Conservation (phyloP, 2,113 vertebrate genomes). For the Gobiocypris rarus region DNA sequence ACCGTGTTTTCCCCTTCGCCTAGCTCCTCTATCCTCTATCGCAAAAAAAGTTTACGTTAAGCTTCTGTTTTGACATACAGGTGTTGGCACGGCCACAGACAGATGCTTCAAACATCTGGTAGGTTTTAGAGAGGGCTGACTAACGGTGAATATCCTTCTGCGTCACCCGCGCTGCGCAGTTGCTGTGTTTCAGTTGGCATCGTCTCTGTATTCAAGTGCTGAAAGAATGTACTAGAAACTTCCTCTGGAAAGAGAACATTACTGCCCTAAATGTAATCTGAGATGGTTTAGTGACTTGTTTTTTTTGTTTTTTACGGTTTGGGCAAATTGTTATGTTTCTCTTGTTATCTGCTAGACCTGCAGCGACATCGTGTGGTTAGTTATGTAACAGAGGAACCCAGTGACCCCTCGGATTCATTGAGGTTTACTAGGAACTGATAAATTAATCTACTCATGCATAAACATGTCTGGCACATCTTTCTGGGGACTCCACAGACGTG, state of each 20-base stretch:
- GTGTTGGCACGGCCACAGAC: constrained; percentile 51
- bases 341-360: constrained; percentile 25
- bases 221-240: constrained; percentile 67
- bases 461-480: no score
- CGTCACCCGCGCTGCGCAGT: constrained; percentile 57
- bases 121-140: constrained; percentile 49
- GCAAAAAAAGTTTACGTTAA: constrained; percentile 23
- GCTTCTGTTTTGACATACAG: constrained; percentile 35
- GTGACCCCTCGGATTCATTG: constrained; percentile 24
- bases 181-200: constrained; percentile 33
- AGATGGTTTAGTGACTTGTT: constrained; percentile 51
- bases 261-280: constrained; percentile 62
- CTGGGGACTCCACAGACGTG: no score
- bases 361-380: constrained; percentile 65
- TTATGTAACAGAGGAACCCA: constrained; percentile 24
- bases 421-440: constrained; percentile 13
- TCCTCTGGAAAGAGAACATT: constrained; percentile 61
- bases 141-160: constrained; percentile 59
- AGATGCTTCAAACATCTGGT: constrained; percentile 69
- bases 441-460: not conserved
- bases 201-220: constrained; percentile 59
- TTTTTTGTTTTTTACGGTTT: constrained; percentile 30
- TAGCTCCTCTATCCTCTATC: not conserved
- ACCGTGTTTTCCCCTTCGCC: constrained; percentile 42
- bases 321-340: not conserved